A percentile compares a stretch with the other conserved stretches of the same genome.
phyloP scores from a whole-genome alignment of 2,797 vertebrate species.

The Austrolebias charrua region DNA sequence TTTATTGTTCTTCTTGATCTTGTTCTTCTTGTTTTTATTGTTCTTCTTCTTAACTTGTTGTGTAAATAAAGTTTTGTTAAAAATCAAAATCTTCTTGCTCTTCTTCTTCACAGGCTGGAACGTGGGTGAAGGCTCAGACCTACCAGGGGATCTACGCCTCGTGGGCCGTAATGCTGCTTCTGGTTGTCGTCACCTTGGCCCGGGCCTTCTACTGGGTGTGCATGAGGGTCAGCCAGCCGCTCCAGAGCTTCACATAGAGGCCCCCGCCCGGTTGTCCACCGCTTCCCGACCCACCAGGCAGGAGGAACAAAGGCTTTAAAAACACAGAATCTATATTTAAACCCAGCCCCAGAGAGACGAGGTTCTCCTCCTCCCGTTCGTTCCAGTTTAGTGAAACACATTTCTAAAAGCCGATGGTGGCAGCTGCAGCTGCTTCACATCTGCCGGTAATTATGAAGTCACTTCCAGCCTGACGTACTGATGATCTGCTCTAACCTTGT shows the following conservation, averaged over 20 bases:
- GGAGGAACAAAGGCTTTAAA: constrained; percentile 59
- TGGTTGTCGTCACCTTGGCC: constrained; percentile 85
- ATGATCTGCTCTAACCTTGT: constrained; percentile 66
- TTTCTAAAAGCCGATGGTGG: constrained; percentile 58
- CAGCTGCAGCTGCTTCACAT: constrained; percentile 51
- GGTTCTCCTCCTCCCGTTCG: constrained; percentile 36
- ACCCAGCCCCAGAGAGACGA: constrained; percentile 39
- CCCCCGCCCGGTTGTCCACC: constrained; percentile 6
- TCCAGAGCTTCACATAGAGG: constrained; percentile 88
- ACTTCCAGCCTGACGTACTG: constrained; percentile 63
- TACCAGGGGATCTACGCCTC: constrained; percentile 90
- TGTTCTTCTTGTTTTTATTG: too few species aligned
- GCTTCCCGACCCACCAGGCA: constrained; percentile 26
- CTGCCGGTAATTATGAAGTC: constrained; percentile 52
- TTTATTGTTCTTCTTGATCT: too few species aligned
- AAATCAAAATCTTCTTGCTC: neutral
- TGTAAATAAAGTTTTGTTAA: too few species aligned
- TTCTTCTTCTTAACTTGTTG: too few species aligned
- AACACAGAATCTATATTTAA: constrained; percentile 66
- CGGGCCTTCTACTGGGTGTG: constrained; percentile 92
- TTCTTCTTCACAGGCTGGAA: constrained; percentile 81
- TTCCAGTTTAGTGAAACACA: constrained; percentile 57
- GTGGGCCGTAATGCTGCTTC: constrained; percentile 86
- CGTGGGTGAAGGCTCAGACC: constrained; percentile 83
- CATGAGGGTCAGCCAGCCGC: constrained; percentile 92